Evolutionary conservation across 2,888 invertebrate genomes (phyloP).

Genomic region (Gymnocheta viridis): DNA sequence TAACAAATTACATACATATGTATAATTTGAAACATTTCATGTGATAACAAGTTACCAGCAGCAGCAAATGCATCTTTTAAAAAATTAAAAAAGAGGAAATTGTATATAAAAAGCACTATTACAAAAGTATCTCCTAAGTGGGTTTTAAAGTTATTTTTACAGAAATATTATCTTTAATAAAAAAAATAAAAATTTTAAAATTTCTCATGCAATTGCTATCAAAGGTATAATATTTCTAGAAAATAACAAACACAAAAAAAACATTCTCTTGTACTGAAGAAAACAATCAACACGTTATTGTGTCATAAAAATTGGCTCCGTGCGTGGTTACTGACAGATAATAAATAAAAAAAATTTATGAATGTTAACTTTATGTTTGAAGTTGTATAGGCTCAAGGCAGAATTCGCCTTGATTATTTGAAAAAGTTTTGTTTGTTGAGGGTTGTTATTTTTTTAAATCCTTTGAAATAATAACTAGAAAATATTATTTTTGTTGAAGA

Average conservation of each 20-base stretch:
- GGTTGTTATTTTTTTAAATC: too few species aligned
- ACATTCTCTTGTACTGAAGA: constrained; percentile 18
- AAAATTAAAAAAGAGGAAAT: not conserved
- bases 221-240: constrained; percentile 45
- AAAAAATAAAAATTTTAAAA: not conserved
- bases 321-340: constrained; percentile 51
- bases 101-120: not conserved
- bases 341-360: constrained; percentile 39
- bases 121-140: constrained; percentile 45
- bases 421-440: too few species aligned
- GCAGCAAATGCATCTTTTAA: constrained; percentile 11
- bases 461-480: too few species aligned
- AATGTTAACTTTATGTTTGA: constrained; percentile 11
- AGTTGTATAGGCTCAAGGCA: too few species aligned
- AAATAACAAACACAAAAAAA: constrained; percentile 5
- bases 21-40: constrained; percentile 4
- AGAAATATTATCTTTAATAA: constrained; percentile 2
- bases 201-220: constrained; percentile 52
- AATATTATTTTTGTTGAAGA: too few species aligned
- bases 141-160: constrained; percentile 46
- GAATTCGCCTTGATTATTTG: too few species aligned
- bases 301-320: constrained; percentile 38
- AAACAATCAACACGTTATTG: constrained; percentile 44
- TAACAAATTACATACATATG: constrained; percentile 22
- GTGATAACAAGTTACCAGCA: constrained; percentile 30